Base-by-base conservation (phyloP, 2,797 vertebrate species). In the Crocodylus rhombifer region DNA sequence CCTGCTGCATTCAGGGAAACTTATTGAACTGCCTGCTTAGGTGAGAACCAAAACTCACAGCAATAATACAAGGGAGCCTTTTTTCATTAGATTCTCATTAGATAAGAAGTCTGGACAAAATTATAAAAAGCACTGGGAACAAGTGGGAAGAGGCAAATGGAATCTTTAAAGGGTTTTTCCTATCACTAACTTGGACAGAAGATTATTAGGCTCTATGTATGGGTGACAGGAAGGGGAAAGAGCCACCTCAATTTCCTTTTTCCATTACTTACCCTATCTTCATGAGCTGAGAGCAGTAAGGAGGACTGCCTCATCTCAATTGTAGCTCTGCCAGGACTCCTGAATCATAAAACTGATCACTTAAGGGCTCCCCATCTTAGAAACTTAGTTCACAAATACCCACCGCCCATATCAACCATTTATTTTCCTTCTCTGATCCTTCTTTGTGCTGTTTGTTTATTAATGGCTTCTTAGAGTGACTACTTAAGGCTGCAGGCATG, bases 391-490 rank as follows among this genome's bases (percentile, higher is more conserved):
- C 23, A 20, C 25, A 33, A 25, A 25, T 36, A 7, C 20, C 69
- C 69, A 21, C 69, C 15, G 36, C 69, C 23, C 25, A 42, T 74
- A 87, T 21, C 73, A 95, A 55, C 82, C 78, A 74, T 93, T 96
- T 86, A 42, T 86, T 84, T 89, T 89, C 85, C 42, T 77, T 63
- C 81, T 91, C 88, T 80, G 87, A 91, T 89, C 79, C 60, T 93
- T 60, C 60, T 92, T 90, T 93, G 89, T 1, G 2, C 88, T 95
- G 30, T 95, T 97, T 93, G 94, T 21, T 95, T 95, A 93, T 96
- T 95, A 96, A 95, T 96, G 90, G 79, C 23, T 94, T 89, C 92
- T 96, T 95, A 81, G 94, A 89, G 74, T 88, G 87, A 90, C 95
- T 97, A 92, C 89, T 1, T 95, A 96, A 95, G 90, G 82, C 81